phyloP scores from a whole-genome alignment of 2,888 invertebrate genomes.

The Creontiades dilutus region DNA sequence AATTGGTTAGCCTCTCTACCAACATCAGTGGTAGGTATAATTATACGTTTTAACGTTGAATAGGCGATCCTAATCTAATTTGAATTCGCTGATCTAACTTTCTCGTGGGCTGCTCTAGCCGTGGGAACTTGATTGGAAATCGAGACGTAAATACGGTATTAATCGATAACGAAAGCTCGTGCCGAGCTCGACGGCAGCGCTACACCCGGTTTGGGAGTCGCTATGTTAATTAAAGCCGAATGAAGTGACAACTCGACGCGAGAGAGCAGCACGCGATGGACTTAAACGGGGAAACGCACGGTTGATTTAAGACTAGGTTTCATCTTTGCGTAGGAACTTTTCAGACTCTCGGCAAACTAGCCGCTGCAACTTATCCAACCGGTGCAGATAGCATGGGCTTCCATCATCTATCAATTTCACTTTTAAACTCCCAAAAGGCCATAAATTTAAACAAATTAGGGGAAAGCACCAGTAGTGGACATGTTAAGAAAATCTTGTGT shows the following conservation, averaged over 20 bases:
- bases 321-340: no score
- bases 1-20: not conserved
- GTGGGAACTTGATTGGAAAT: conserved; percentile 2
- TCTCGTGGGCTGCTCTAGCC: not conserved
- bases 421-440: no score
- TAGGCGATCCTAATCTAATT: not conserved
- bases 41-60: not conserved
- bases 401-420: no score
- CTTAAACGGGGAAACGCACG: not conserved
- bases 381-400: no score
- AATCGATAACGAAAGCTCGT: conserved; percentile 23
- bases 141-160: not conserved
- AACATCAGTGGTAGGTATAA: not conserved
- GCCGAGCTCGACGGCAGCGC: not conserved
- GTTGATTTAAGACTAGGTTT: no score
- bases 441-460: no score
- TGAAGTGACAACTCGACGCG: conserved; percentile 15
- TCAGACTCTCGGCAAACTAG: no score
- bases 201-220: not conserved
- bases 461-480: no score
- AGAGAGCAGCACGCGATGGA: not conserved
- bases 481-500: no score
- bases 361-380: no score
- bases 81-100: conserved; percentile 11
- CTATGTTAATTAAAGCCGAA: conserved; percentile 8